Conservation (phyloP, 1,140 invertebrate species). For the Mylabris phalerata region DNA sequence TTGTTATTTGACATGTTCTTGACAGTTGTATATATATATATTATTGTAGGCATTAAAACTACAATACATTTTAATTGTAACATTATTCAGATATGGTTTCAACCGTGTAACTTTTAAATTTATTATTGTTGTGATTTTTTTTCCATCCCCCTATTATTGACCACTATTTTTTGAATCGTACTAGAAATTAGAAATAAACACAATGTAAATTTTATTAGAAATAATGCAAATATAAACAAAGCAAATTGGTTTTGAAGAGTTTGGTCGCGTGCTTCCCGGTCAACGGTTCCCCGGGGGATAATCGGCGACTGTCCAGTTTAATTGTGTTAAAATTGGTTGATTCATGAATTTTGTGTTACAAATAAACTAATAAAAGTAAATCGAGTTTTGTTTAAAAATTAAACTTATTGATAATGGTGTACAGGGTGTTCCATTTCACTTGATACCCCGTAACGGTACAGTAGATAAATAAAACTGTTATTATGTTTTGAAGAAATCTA, state of each 20-base stretch:
- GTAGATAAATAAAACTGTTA: too few relatives aligned
- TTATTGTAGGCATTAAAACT: constrained; percentile 7
- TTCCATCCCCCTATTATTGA: neutral
- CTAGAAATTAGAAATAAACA: too few relatives aligned
- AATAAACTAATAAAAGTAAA: too few relatives aligned
- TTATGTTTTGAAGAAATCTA: too few relatives aligned
- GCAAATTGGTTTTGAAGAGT: constrained; percentile 6
- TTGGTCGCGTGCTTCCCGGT: constrained; percentile 3
- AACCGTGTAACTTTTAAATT: neutral
- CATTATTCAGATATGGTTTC: neutral
- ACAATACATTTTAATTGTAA: constrained; percentile 14
- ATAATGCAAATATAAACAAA: neutral
- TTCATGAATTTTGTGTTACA: neutral
- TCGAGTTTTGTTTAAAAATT: too few relatives aligned
- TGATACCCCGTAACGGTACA: too few relatives aligned
- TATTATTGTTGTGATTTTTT: neutral
- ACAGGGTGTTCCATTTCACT: too few relatives aligned
- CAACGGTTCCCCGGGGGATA: constrained; percentile 4
- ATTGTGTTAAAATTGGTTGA: neutral
- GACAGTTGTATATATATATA: constrained; percentile 12
- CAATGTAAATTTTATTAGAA: neutral
- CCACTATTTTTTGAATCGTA: neutral
- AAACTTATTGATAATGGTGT: too few relatives aligned
- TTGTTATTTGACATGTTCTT: constrained; percentile 10
- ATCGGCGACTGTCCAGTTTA: neutral